Percentiles rank a stretch among this genome's conserved stretches.
These are phyloP conservation scores for Rhinichthys klamathensis DNA, from an alignment of 2,113 vertebrate genomes.

Conservation along the genomic window DNA sequence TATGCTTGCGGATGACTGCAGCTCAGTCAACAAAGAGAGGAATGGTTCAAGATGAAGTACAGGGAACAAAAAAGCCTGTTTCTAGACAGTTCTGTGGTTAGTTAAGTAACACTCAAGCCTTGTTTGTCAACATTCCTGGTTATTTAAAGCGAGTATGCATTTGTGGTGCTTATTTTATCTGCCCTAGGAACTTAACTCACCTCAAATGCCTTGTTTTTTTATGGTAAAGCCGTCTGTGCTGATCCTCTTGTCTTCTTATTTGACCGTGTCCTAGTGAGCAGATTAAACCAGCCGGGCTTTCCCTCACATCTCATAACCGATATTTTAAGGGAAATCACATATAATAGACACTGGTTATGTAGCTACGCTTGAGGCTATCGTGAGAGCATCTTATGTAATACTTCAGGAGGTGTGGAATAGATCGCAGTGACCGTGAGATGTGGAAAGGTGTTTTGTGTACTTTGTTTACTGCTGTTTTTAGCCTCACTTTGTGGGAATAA, in stretches of 20 bases:
- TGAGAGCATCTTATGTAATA: not conserved
- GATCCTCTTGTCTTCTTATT: slow-evolving; percentile 3
- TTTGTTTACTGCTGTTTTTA: not conserved
- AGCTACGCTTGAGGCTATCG: not conserved
- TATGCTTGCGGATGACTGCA: not conserved
- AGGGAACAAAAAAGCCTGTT: not conserved
- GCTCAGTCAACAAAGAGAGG: not conserved
- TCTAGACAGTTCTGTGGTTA: not conserved
- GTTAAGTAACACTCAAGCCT: not conserved
- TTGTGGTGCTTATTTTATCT: slow-evolving; percentile 36
- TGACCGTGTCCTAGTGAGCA: not conserved
- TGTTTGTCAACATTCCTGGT: not conserved
- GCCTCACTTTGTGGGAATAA: not conserved
- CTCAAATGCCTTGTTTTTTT: not conserved
- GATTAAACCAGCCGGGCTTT: not conserved
- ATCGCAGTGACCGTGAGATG: not conserved
- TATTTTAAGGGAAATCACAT: not conserved
- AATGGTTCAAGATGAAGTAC: not conserved
- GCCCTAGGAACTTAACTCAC: not conserved
- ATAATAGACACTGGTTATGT: not conserved
- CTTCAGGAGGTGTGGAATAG: not conserved
- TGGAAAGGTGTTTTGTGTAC: not conserved
- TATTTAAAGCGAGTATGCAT: slow-evolving; percentile 27
- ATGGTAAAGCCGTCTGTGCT: not conserved
- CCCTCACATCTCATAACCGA: not conserved